These are phyloP conservation scores for Sesamia nonagrioides DNA, from an alignment of 1,140 invertebrate species.

Conservation along the genomic window DNA sequence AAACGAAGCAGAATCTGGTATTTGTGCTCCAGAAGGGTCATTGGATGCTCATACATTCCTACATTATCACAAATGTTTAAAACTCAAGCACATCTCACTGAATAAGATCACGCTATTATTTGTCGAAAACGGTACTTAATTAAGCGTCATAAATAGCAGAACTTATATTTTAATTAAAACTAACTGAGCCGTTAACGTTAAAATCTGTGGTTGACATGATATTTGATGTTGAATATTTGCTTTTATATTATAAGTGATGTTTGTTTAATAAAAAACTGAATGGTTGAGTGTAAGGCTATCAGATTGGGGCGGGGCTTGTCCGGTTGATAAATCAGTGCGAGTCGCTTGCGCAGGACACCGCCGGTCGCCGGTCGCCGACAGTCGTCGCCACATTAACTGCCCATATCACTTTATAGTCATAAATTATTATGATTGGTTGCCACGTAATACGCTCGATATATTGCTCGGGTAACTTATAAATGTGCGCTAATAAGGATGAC, in stretches of 20 bases:
- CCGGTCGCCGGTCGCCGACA: conserved; percentile 56
- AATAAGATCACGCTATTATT: conserved; percentile 33
- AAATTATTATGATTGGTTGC: conserved; percentile 74
- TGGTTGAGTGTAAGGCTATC: conserved; percentile 54
- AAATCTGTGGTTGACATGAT: conserved; percentile 23
- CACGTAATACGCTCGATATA: conserved; percentile 53
- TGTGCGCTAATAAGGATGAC: conserved; percentile 65
- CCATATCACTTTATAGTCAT: conserved; percentile 72
- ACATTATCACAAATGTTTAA: conserved; percentile 13
- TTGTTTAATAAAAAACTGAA: conserved; percentile 45
- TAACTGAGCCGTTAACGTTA: conserved; percentile 14
- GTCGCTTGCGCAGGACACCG: conserved; percentile 62
- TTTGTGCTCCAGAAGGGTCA: neutral
- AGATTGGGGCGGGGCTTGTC: conserved; percentile 55
- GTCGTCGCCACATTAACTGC: conserved; percentile 59
- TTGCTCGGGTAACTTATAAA: conserved; percentile 63
- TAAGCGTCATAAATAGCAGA: conserved; percentile 41
- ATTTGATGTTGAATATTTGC: conserved; percentile 10
- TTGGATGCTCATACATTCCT: neutral
- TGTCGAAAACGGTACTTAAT: conserved; percentile 44
- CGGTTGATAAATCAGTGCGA: conserved; percentile 53
- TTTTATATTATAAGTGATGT: conserved; percentile 22
- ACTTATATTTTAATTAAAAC: conserved; percentile 42
- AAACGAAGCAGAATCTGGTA: conserved; percentile 5
- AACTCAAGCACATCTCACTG: neutral